phyloP scores from a whole-genome alignment of 2,113 vertebrate species.

The Thinocorus orbignyianus region DNA sequence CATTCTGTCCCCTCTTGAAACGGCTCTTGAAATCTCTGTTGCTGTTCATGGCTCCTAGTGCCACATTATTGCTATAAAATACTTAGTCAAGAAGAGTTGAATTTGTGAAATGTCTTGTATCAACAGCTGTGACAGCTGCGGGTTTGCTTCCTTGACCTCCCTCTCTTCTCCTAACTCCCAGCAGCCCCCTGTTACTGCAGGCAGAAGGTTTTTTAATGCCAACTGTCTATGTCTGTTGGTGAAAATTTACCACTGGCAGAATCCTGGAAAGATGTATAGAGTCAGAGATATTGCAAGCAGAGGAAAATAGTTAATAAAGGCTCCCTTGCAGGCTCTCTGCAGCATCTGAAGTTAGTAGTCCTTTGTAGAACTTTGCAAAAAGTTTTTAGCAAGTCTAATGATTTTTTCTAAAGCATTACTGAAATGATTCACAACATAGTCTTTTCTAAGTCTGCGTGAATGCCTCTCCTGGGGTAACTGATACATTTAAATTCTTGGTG shows the following conservation, averaged over 20 bases:
- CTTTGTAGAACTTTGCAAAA: background rate
- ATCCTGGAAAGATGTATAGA: background rate
- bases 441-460: conserved; percentile 21
- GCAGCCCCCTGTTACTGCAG: background rate
- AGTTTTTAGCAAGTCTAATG: background rate
- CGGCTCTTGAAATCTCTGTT: background rate
- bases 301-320: background rate
- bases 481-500: conserved; percentile 59
- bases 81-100: background rate
- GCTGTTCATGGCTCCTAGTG: background rate
- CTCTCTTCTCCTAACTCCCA: background rate
- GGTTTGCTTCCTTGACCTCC: background rate
- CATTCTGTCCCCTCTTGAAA: background rate
- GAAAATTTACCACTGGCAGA: background rate
- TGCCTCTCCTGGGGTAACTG: background rate
- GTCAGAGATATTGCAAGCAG: background rate
- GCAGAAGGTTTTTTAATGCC: background rate
- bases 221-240: background rate
- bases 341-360: background rate
- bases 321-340: background rate
- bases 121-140: background rate
- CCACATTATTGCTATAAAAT: background rate
- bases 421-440: conserved; percentile 21
- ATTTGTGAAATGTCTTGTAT: background rate
- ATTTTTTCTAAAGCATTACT: conserved; percentile 29